phyloP scores from a whole-genome alignment of 2,113 vertebrate genomes.

The Calypte anna region DNA sequence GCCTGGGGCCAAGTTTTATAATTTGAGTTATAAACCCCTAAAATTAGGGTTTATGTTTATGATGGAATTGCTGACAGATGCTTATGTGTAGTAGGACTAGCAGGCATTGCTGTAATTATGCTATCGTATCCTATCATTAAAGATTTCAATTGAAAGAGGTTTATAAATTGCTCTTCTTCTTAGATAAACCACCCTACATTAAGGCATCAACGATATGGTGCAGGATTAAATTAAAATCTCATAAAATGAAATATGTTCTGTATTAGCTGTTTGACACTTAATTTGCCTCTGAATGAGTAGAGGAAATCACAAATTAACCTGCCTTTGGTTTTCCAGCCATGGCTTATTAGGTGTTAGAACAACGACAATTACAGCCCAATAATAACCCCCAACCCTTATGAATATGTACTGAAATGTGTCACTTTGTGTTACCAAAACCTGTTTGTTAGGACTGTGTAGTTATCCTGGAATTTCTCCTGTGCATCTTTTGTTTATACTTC shows the following conservation, averaged over 20 bases:
- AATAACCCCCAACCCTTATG: slow-evolving; percentile 91
- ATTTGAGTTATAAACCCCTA: slow-evolving; percentile 59
- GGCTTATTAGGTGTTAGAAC: slow-evolving; percentile 91
- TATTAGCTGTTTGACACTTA: slow-evolving; percentile 99
- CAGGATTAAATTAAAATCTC: slow-evolving; percentile 99
- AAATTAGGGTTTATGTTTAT: slow-evolving; percentile 63
- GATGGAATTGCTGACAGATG: slow-evolving; percentile 70
- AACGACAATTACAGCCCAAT: slow-evolving; percentile 92
- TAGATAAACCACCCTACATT: slow-evolving; percentile 87
- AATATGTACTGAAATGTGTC: slow-evolving; percentile 79
- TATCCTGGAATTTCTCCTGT: slow-evolving; percentile 2
- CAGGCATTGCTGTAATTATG: slow-evolving; percentile 76
- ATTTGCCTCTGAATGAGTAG: slow-evolving; percentile 99
- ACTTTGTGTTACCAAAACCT: slow-evolving; percentile 63
- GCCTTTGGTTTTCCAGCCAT: slow-evolving; percentile 94
- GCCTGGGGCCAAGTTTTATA: slow-evolving; percentile 58
- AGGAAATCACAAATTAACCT: slow-evolving; percentile 99
- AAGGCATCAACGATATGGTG: slow-evolving; percentile 87
- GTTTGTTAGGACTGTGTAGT: slow-evolving; percentile 57
- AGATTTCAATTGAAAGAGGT: slow-evolving; percentile 93
- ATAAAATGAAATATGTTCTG: slow-evolving; percentile 99
- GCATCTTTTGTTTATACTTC: not conserved
- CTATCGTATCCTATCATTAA: slow-evolving; percentile 90
- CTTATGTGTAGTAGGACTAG: slow-evolving; percentile 64
- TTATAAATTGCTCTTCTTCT: slow-evolving; percentile 92